These are phyloP conservation scores for Pteromalus puparum DNA, from an alignment of 1,140 invertebrate genomes.

Conservation along the genomic window DNA sequence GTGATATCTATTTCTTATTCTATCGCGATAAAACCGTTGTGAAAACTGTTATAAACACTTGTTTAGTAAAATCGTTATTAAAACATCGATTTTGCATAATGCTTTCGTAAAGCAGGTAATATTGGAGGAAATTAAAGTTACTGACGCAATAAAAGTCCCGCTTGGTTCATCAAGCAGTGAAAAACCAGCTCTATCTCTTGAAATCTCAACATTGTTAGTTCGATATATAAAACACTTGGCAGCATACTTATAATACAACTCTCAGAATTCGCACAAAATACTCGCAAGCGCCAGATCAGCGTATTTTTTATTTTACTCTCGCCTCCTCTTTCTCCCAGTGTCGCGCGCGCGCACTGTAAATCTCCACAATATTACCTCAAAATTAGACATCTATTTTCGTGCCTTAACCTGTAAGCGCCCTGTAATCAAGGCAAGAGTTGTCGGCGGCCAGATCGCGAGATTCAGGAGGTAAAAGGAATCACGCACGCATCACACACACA, in stretches of 20 bases:
- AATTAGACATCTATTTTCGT: conserved; percentile 22
- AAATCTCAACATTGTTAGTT: neutral
- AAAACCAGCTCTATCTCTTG: neutral
- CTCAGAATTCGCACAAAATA: neutral
- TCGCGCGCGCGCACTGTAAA: neutral
- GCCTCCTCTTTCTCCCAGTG: neutral
- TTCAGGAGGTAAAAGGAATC: conserved; percentile 16
- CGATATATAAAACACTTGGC: neutral
- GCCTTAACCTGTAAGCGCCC: neutral
- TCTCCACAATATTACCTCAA: neutral
- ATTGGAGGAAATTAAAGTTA: neutral
- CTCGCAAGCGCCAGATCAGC: neutral
- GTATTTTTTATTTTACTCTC: neutral
- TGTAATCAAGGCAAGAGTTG: conserved; percentile 3
- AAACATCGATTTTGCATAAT: neutral
- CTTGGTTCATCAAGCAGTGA: neutral
- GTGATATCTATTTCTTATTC: neutral
- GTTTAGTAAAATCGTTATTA: neutral
- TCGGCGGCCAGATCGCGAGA: neutral
- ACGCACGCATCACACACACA: neutral
- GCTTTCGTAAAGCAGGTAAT: neutral
- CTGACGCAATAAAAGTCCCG: no score
- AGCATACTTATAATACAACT: neutral
- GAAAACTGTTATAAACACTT: neutral
- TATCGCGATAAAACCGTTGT: neutral